These are phyloP conservation scores for Centruroides vittatus DNA, from an alignment of 1,140 invertebrate species.

Conservation along the genomic window DNA sequence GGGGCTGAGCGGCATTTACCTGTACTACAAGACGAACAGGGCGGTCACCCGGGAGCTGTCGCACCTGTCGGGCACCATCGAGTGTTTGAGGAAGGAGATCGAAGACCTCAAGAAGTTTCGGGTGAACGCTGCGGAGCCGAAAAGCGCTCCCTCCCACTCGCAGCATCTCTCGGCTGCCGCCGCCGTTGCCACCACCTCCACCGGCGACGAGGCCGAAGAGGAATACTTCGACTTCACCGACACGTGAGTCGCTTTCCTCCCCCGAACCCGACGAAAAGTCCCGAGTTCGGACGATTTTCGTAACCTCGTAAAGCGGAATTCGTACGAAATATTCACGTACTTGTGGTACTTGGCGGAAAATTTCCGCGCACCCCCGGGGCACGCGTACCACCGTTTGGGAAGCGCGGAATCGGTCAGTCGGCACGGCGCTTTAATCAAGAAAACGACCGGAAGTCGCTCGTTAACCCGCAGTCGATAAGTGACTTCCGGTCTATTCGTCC, in stretches of 20 bases:
- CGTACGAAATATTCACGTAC: no score
- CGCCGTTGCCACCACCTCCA: background rate
- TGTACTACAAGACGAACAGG: slow-evolving; percentile 17
- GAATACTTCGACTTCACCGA: slow-evolving; percentile 19
- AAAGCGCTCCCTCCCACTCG: background rate
- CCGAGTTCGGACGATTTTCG: no score
- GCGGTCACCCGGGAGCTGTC: slow-evolving; percentile 13
- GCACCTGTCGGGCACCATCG: slow-evolving; percentile 17
- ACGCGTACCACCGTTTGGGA: no score
- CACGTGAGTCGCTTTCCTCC: slow-evolving; percentile 4
- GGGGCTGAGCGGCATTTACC: slow-evolving; percentile 19
- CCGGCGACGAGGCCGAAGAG: slow-evolving; percentile 15
- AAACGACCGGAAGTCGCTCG: no score
- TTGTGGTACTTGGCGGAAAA: no score
- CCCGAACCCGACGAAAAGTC: no score
- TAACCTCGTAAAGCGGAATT: no score
- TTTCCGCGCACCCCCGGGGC: no score
- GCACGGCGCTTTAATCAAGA: no score
- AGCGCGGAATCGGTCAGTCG: no score
- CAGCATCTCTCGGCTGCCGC: background rate
- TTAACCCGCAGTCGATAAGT: no score
- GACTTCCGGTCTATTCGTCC: no score
- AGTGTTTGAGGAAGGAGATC: slow-evolving; percentile 16
- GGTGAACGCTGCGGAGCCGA: slow-evolving; percentile 1
- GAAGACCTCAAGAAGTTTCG: slow-evolving; percentile 11